Evolutionary conservation across 2,888 invertebrate genomes (phyloP), one percentile per base, ranked within the genome.

Genomic region (Drosophila sordidapex): DNA sequence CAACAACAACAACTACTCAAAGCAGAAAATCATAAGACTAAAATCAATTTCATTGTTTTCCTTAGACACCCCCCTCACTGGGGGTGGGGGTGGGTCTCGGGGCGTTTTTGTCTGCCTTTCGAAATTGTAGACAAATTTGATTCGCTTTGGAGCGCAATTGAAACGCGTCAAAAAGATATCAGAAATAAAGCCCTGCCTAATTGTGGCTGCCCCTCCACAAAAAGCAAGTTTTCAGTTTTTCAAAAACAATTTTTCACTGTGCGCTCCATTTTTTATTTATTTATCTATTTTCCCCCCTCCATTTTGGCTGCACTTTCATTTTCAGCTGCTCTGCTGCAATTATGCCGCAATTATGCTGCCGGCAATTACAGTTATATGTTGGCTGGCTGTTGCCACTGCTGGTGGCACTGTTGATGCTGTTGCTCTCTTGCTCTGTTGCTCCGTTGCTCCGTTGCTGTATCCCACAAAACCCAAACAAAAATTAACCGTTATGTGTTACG

Each of bases 301-400:
- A 72, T 83, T 80, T 85, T 70, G 81, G 86, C 64, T 89, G 88
- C 86, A 85, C 85, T 85, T 89, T 89, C 85, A 83, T 89, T 85
- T 85, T 85, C 86, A 70, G 67, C 79, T 67, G 75, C 49, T 54
- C 68, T 62, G 48, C 84, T 83, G 87, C 89, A 89, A 87, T 85
- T 85, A 85, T 69, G 68, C 70, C 66, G 86, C 86, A 84, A 89
- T 87, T 85, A 79, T 81, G 81, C 74, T 78, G 79, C 70, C 71
- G 68, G 69, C 70, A 81, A 81, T 81, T 77, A 87, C 81, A 76
- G 84, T 89, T 82, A 89, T 82, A 89, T 83, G 83, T 73, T 88
- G 86, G 67, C 67, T 63, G 69, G 49, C 33, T 46, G 40, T 31
- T 61, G 53, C 40, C 40, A 58, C 36, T 35, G 56, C 54, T 40